These are phyloP conservation scores for Tanypteryx hageni DNA, from an alignment of 2,888 invertebrate species.

Conservation along the genomic window DNA sequence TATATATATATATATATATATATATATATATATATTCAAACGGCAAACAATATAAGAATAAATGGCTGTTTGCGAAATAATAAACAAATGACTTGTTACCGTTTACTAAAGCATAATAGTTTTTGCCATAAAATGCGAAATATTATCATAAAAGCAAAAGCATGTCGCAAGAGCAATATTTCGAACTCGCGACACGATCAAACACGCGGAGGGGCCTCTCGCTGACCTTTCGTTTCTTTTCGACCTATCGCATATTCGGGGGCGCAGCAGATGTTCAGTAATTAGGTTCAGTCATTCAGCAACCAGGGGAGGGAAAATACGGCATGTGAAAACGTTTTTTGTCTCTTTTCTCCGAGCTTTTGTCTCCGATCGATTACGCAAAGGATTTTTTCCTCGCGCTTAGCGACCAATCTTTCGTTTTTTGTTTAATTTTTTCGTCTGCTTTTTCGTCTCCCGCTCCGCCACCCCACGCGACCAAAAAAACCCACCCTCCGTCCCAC, in stretches of 20 bases:
- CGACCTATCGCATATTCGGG: background rate
- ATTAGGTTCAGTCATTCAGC: background rate
- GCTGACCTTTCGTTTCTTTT: background rate
- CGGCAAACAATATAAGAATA: no score
- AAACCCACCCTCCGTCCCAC: background rate
- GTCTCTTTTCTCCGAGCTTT: background rate
- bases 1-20: no score
- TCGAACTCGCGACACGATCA: no score
- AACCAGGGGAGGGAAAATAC: background rate
- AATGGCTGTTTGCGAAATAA: no score
- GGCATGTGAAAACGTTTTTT: background rate
- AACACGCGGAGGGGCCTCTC: background rate
- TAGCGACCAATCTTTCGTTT: background rate
- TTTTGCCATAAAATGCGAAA: no score
- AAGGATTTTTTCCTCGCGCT: background rate
- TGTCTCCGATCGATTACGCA: background rate
- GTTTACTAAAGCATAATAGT: no score
- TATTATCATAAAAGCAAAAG: no score
- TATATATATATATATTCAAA: no score
- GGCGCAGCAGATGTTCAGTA: conserved; percentile 22
- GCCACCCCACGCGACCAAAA: background rate
- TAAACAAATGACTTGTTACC: no score
- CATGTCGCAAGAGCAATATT: no score
- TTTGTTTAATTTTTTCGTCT: conserved; percentile 36
- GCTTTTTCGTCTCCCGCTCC: background rate